Base-by-base conservation (phyloP, 2,797 vertebrate species). In the Halcyon smyrnensis region DNA sequence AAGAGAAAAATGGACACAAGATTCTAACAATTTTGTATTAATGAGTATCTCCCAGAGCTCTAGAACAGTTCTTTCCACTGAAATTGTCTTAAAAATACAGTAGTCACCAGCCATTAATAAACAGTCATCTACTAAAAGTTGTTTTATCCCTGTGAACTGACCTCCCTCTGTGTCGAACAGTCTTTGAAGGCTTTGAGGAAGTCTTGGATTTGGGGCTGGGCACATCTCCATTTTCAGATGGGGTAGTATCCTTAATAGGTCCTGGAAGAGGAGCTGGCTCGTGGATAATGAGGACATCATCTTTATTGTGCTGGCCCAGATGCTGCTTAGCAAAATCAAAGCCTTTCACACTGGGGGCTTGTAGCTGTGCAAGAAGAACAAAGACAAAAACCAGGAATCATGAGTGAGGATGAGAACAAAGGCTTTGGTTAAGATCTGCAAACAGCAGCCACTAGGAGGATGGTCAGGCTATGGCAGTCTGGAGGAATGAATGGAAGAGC, bases 241-340 rank as follows among this genome's bases (percentile, higher is more conserved):
- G 99, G 2, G 99, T 99, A 95, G 98, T 98, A 90, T 99, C 99
- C 96, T 99, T 99, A 89, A 98, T 91, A 3, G 99, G 98, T 41
- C 98, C 98, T 0, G 99, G 98, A 45, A 98, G 98, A 13, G 98
- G 98, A 6, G 98, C 98, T 6, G 99, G 98, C 96, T 99, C 99
- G 20, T 99, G 99, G 93, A 99, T 99, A 92, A 99, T 99, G 98
- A 99, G 97, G 87, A 99, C 98, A 97, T 99, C 99, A 15, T 99
- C 99, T 92, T 99, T 99, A 91, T 98, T 99, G 97, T 99, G 99
- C 96, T 99, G 99, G 12, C 99, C 99, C 59, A 99, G 98, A 96
- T 99, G 99, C 65, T 99, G 99, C 97, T 99, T 99, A 28, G 99
- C 99, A 84, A 99, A 99, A 97, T 99, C 99, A 76, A 99, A 99